These are phyloP conservation scores for Cartodere bifasciata DNA, from an alignment of 2,888 invertebrate species.

Conservation along the genomic window DNA sequence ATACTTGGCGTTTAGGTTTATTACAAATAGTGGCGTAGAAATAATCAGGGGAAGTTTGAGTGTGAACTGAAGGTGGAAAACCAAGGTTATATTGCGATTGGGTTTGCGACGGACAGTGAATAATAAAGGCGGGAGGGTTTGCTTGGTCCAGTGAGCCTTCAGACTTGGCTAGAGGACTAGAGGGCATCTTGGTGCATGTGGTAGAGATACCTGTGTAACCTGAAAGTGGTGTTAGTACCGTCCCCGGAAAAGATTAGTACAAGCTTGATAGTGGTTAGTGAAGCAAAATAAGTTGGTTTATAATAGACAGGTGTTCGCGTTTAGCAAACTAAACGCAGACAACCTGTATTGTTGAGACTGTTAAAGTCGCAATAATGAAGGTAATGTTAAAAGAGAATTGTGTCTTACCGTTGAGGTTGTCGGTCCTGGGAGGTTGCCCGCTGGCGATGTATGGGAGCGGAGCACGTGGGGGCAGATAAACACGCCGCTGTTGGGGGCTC, in stretches of 20 bases:
- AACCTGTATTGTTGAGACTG: too few relatives aligned
- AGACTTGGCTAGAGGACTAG: slow-evolving; percentile 38
- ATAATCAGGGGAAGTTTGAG: slow-evolving; percentile 23
- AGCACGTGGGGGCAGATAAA: slow-evolving; percentile 32
- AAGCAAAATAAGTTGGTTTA: too few relatives aligned
- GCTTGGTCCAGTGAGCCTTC: slow-evolving; percentile 43
- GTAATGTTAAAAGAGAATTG: too few relatives aligned
- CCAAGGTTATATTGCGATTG: slow-evolving; percentile 35
- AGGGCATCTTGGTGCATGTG: slow-evolving; percentile 40
- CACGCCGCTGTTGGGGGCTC: slow-evolving; percentile 33
- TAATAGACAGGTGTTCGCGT: too few relatives aligned
- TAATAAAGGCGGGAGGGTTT: slow-evolving; percentile 21
- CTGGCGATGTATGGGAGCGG: slow-evolving; percentile 24
- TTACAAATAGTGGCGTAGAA: slow-evolving; percentile 23
- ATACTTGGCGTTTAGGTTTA: slow-evolving; percentile 40
- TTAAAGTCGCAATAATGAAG: too few relatives aligned
- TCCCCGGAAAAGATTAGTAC: too few relatives aligned
- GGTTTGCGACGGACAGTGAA: slow-evolving; percentile 32
- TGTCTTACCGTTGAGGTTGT: too few relatives aligned
- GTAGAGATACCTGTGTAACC: slow-evolving; percentile 32
- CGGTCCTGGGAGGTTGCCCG: slow-evolving; percentile 13
- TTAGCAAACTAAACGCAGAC: too few relatives aligned
- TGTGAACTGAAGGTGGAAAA: slow-evolving; percentile 21
- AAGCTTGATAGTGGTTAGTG: too few relatives aligned
- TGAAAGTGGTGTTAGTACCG: too few relatives aligned